phyloP scores from a whole-genome alignment of 2,113 vertebrate species.

The Orcinus orca region DNA sequence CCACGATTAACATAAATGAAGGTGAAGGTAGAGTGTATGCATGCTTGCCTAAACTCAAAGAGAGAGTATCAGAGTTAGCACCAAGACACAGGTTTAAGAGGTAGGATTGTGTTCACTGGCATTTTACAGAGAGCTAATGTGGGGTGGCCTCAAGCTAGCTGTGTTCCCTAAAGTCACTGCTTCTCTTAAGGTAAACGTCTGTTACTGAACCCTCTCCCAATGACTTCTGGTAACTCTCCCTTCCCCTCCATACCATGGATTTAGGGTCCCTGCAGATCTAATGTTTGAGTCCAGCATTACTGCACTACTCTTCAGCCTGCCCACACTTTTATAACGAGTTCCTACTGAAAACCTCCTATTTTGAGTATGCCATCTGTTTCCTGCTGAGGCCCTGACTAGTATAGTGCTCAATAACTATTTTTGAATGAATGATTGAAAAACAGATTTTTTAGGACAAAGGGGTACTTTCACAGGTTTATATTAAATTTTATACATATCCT shows the following conservation, averaged over 20 bases:
- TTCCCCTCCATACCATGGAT: neutral
- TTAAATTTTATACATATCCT: neutral
- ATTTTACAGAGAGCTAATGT: neutral
- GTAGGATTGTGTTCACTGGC: neutral
- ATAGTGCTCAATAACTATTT: neutral
- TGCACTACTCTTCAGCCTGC: neutral
- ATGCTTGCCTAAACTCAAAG: neutral
- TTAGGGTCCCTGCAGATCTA: neutral
- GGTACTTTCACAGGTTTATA: neutral
- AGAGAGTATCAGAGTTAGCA: neutral
- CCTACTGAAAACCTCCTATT: neutral
- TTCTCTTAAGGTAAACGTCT: neutral
- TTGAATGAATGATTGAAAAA: neutral
- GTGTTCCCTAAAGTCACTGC: neutral
- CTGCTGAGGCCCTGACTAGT: neutral
- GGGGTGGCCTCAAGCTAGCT: neutral
- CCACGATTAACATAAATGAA: neutral
- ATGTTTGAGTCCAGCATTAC: neutral
- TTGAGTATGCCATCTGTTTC: neutral
- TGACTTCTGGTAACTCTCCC: neutral
- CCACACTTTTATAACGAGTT: neutral
- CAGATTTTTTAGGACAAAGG: conserved; percentile 17
- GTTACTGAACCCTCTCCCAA: neutral
- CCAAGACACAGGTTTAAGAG: neutral
- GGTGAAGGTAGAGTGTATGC: neutral